A percentile compares a stretch with the other conserved stretches of the same genome.
Evolutionary conservation across 1,140 invertebrate genomes (phyloP).

Genomic region (Lordiphosa clarofinis): DNA sequence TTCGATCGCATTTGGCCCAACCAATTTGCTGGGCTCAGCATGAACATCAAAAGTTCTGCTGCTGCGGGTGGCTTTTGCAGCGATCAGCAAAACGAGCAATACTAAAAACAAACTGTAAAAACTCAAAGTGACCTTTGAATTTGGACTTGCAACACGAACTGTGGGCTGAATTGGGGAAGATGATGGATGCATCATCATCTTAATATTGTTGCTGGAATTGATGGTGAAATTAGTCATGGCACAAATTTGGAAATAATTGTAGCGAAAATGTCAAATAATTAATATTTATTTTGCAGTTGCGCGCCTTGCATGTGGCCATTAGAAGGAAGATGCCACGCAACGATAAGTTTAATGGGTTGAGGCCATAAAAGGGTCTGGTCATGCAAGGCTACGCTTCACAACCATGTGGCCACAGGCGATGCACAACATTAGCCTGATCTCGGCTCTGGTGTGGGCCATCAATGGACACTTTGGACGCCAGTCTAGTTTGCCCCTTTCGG

Average conservation of each 20-base stretch:
- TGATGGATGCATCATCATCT: slow-evolving; percentile 6
- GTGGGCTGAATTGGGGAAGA: neutral
- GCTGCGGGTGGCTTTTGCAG: slow-evolving; percentile 28
- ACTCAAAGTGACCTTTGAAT: slow-evolving; percentile 16
- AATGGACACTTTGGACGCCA: slow-evolving; percentile 47
- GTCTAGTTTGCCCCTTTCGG: slow-evolving; percentile 36
- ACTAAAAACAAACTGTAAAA: slow-evolving; percentile 1
- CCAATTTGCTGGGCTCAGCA: slow-evolving; percentile 30
- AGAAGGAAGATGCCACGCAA: neutral
- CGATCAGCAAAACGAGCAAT: slow-evolving; percentile 1
- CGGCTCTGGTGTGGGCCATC: slow-evolving; percentile 66
- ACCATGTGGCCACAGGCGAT: slow-evolving; percentile 17
- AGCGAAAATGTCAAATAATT: neutral
- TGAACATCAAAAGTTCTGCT: slow-evolving; percentile 6
- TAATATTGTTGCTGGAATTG: slow-evolving; percentile 1
- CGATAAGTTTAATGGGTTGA: slow-evolving; percentile 2
- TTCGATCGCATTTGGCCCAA: slow-evolving; percentile 5
- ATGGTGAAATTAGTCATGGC: slow-evolving; percentile 8
- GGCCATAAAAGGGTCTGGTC: slow-evolving; percentile 1
- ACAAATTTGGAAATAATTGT: slow-evolving; percentile 3
- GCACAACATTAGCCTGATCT: slow-evolving; percentile 53
- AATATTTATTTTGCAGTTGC: slow-evolving; percentile 1
- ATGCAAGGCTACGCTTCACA: neutral
- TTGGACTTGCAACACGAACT: slow-evolving; percentile 19
- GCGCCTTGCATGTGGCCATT: slow-evolving; percentile 6